Evolutionary conservation across 2,888 invertebrate species (phyloP).

Genomic region (Agriopis leucophaearia): DNA sequence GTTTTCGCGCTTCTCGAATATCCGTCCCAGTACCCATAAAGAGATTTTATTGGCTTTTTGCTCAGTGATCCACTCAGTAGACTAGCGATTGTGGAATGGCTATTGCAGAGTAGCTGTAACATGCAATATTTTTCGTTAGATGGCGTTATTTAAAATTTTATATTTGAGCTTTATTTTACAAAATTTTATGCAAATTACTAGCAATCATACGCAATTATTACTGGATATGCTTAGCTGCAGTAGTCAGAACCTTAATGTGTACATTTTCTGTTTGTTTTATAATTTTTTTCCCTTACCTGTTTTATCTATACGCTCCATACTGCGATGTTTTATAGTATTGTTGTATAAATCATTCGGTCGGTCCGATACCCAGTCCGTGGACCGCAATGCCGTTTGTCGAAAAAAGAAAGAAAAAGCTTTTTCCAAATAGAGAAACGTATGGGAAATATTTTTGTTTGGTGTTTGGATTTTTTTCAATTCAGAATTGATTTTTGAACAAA

Average conservation of each 20-base stretch:
- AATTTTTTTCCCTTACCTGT: neutral
- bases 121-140: neutral
- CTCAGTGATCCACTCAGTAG: slow-evolving; percentile 10
- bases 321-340: slow-evolving; percentile 12
- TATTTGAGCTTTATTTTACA: no score
- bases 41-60: slow-evolving; percentile 18
- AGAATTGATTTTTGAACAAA: slow-evolving; percentile 8
- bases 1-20: slow-evolving; percentile 17
- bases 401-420: slow-evolving; percentile 35
- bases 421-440: slow-evolving; percentile 28
- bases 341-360: slow-evolving; percentile 60
- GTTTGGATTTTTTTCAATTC: slow-evolving; percentile 11
- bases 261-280: neutral
- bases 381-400: slow-evolving; percentile 44
- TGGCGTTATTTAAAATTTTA: no score
- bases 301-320: slow-evolving; percentile 13
- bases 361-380: slow-evolving; percentile 53
- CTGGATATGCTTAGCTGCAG: no score
- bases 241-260: no score
- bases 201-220: no score
- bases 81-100: neutral
- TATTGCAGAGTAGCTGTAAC: neutral
- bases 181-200: no score
- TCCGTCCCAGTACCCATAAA: slow-evolving; percentile 9
- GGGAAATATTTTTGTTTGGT: slow-evolving; percentile 22